Percentiles rank a stretch among this genome's conserved stretches.
Conservation (phyloP, 2,888 invertebrate species). For the Alloscopus bannaensis region DNA sequence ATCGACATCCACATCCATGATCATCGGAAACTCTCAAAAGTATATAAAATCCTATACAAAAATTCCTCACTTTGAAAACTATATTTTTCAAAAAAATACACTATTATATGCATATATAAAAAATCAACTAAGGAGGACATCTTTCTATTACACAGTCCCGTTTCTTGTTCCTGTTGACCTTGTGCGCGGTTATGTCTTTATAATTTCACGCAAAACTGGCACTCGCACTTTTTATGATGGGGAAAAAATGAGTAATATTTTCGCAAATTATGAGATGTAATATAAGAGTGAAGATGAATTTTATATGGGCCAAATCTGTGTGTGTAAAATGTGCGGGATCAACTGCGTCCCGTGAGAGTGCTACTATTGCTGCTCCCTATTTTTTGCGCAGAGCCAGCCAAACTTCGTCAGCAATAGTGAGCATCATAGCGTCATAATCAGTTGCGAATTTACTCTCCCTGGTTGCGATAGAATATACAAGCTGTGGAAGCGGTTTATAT, state of each 20-base stretch:
- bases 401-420: conserved; percentile 5
- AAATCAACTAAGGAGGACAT: too few relatives aligned
- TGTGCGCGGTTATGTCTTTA: not conserved
- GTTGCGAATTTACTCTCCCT: conserved; percentile 19
- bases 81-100: too few relatives aligned
- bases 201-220: conserved; percentile 10
- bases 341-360: conserved; percentile 20
- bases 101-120: not conserved
- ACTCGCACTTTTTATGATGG: not conserved
- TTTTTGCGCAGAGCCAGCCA: conserved; percentile 21
- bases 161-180: not conserved
- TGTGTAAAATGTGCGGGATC: too few relatives aligned
- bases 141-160: not conserved
- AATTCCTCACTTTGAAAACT: too few relatives aligned
- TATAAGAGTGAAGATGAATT: not conserved
- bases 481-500: not conserved
- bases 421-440: not conserved
- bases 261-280: not conserved
- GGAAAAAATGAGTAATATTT: not conserved
- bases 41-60: conserved; percentile 9
- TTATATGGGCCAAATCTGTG: too few relatives aligned
- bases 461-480: not conserved
- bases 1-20: too few relatives aligned
- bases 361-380: conserved; percentile 9
- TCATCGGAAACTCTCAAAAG: conserved; percentile 20